phyloP scores from a whole-genome alignment of 1,140 invertebrate species.

The Reticulitermes speratus region DNA sequence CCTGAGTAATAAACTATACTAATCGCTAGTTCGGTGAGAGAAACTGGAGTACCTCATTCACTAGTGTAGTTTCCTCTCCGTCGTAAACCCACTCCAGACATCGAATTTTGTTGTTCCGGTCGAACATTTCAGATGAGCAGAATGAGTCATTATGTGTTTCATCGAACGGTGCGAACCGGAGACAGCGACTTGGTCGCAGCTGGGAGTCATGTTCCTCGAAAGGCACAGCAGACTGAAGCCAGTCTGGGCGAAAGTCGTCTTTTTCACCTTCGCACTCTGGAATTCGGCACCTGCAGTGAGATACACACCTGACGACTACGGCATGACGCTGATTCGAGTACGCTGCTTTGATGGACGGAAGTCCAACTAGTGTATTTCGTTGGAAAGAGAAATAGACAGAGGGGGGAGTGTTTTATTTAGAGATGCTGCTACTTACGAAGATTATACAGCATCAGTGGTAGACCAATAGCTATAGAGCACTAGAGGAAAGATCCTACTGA shows the following conservation, averaged over 20 bases:
- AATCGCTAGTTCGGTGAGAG: too few relatives aligned
- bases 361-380: too few relatives aligned
- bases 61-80: constrained; percentile 48
- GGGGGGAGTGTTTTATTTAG: too few relatives aligned
- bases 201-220: neutral
- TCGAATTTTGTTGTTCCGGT: constrained; percentile 37
- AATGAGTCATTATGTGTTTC: neutral
- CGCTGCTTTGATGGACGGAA: too few relatives aligned
- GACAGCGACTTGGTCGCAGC: neutral
- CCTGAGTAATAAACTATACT: too few relatives aligned
- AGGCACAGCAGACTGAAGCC: constrained; percentile 25
- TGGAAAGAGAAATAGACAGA: too few relatives aligned
- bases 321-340: too few relatives aligned
- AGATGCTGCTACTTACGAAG: too few relatives aligned
- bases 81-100: constrained; percentile 53
- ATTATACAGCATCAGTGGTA: too few relatives aligned
- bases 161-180: neutral
- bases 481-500: too few relatives aligned
- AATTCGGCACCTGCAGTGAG: neutral
- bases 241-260: neutral
- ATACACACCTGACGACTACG: too few relatives aligned
- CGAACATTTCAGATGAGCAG: constrained; percentile 9
- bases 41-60: constrained; percentile 47
- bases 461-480: too few relatives aligned
- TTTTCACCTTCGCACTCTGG: constrained; percentile 54